These are phyloP conservation scores for Spizella passerina DNA, from an alignment of 2,797 vertebrate species.

Conservation along the genomic window DNA sequence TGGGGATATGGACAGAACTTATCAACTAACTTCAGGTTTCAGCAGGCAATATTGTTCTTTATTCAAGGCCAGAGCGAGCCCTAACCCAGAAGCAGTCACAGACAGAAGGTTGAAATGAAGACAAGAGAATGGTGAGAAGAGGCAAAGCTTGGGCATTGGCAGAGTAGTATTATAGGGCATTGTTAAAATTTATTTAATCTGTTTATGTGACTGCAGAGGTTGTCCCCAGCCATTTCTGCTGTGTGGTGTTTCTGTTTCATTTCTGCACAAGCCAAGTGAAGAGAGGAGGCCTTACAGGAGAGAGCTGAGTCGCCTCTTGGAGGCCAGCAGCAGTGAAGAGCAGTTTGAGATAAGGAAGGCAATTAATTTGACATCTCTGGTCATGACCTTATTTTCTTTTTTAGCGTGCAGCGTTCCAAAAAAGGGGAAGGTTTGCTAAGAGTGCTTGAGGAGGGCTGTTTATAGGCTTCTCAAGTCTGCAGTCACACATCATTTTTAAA, in stretches of 20 bases:
- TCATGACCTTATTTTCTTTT: constrained; percentile 23
- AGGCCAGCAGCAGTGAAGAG: not conserved
- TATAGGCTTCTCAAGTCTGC: not conserved
- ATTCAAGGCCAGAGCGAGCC: not conserved
- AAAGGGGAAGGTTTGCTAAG: not conserved
- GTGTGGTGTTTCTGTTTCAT: not conserved
- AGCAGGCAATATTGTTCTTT: not conserved
- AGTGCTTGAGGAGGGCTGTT: not conserved
- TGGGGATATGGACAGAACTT: not conserved
- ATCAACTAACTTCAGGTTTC: not conserved
- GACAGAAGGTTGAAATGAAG: not conserved
- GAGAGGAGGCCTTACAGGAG: not conserved
- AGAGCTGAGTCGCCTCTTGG: not conserved
- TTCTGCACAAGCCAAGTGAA: not conserved
- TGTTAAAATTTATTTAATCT: not conserved
- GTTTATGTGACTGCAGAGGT: not conserved
- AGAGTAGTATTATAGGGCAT: not conserved
- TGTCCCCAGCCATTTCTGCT: not conserved
- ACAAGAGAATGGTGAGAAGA: not conserved
- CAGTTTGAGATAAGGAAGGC: constrained; percentile 3
- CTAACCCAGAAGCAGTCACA: not conserved
- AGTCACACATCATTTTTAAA: not conserved
- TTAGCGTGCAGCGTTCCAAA: not conserved
- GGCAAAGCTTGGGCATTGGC: not conserved
- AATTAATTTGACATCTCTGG: constrained; percentile 17